phyloP scores from a whole-genome alignment of 2,888 invertebrate genomes.

The Orchestes rusci region DNA sequence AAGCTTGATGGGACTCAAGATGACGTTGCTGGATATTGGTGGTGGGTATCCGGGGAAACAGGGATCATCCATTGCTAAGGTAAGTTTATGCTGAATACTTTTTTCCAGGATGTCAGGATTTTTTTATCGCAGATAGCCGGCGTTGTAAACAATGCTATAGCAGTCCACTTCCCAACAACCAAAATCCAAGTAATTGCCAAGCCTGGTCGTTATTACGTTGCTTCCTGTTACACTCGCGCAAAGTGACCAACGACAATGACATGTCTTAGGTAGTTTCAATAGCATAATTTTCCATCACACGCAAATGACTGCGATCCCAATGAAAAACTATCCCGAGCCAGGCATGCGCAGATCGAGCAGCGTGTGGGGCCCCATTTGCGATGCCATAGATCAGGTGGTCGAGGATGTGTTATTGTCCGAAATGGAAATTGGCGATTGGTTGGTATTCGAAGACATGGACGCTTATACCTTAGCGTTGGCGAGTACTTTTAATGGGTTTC shows the following conservation, averaged over 20 bases:
- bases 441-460: constrained; percentile 93
- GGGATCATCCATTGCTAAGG: constrained; percentile 59
- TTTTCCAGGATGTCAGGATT: no score
- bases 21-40: constrained; percentile 34
- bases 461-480: constrained; percentile 95
- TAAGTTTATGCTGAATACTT: no score
- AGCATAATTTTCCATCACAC: constrained; percentile 91
- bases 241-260: constrained; percentile 98
- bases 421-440: constrained; percentile 77
- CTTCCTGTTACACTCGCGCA: constrained; percentile 87
- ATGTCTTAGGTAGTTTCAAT: constrained; percentile 99
- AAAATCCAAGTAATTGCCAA: constrained; percentile 86
- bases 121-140: constrained; percentile 54
- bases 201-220: constrained; percentile 93
- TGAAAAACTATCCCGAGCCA: constrained; percentile 46
- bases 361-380: constrained; percentile 96
- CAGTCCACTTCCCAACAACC: constrained; percentile 66
- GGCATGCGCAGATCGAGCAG: constrained; percentile 50
- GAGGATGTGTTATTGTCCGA: constrained; percentile 60
- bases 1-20: constrained; percentile 33
- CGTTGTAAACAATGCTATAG: constrained; percentile 72
- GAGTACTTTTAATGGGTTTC: constrained; percentile 92
- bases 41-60: constrained; percentile 35
- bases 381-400: constrained; percentile 79
- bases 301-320: constrained; percentile 62